These are phyloP conservation scores for Eupithecia exiguata DNA, from an alignment of 2,888 invertebrate species.

Conservation along the genomic window DNA sequence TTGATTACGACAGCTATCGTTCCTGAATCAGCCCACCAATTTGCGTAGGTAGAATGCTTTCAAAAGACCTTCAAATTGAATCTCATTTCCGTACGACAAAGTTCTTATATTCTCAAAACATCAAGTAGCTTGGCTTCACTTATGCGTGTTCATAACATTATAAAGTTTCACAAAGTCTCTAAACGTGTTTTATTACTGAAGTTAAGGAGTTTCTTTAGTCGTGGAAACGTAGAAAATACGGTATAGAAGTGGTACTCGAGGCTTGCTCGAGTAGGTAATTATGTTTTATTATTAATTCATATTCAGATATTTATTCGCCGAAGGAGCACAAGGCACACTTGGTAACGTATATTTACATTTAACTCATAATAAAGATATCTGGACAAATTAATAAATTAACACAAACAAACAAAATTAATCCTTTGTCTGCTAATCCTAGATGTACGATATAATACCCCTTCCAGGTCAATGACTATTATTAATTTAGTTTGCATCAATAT, in stretches of 20 bases:
- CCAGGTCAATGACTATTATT: too few species aligned
- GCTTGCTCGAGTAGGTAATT: not conserved
- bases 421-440: too few species aligned
- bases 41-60: not conserved
- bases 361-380: too few species aligned
- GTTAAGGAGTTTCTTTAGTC: constrained; percentile 57
- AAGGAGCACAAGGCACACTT: too few species aligned
- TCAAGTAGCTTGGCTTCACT: constrained; percentile 72
- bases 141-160: constrained; percentile 70
- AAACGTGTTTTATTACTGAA: constrained; percentile 78
- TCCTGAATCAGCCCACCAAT: not conserved
- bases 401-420: too few species aligned
- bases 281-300: too few species aligned
- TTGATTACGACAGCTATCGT: not conserved
- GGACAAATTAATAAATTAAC: too few species aligned
- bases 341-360: too few species aligned
- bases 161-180: constrained; percentile 72
- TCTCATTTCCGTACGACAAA: constrained; percentile 33
- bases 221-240: constrained; percentile 7
- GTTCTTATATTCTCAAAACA: constrained; percentile 52
- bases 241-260: constrained; percentile 16
- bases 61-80: constrained; percentile 48
- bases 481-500: too few species aligned
- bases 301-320: too few species aligned
- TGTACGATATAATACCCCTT: too few species aligned